phyloP scores from a whole-genome alignment of 1,140 invertebrate species.

The Philotrypesis tridentata region DNA sequence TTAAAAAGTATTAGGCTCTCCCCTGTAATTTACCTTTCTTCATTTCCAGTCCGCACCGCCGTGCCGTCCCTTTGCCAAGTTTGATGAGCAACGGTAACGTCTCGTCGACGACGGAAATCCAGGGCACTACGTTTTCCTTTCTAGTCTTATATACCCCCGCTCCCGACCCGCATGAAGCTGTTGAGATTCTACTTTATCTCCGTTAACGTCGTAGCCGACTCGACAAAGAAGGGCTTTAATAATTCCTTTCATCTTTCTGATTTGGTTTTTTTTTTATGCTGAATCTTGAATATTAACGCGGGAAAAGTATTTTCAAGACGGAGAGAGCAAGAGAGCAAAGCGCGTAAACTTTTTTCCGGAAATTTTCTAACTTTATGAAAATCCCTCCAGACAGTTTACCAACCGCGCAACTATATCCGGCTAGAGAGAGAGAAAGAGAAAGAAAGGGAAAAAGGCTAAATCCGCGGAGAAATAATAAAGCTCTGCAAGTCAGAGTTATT shows the following conservation, averaged over 20 bases:
- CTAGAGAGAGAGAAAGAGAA: not conserved
- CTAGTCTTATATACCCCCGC: not conserved
- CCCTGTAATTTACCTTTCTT: not conserved
- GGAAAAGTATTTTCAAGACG: not conserved
- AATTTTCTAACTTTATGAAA: not conserved
- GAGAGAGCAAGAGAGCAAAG: not conserved
- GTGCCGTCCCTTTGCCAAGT: not conserved
- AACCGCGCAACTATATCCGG: not conserved
- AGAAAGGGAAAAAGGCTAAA: not conserved
- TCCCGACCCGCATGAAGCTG: not conserved
- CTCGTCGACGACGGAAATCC: not conserved
- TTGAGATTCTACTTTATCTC: conserved; percentile 14
- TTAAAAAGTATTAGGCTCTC: not conserved
- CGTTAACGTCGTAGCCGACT: not conserved
- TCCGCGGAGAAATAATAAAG: not conserved
- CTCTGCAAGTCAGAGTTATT: not conserved
- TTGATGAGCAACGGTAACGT: not conserved
- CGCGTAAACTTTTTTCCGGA: not conserved
- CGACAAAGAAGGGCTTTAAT: conserved; percentile 8
- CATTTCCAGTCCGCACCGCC: not conserved
- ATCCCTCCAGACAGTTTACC: not conserved
- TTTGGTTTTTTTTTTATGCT: not conserved
- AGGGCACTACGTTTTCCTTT: not conserved
- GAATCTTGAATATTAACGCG: not conserved
- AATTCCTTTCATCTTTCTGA: conserved; percentile 1